Evolutionary conservation across 2,888 invertebrate species (phyloP).

Genomic region (Drosophila acutilabella): DNA sequence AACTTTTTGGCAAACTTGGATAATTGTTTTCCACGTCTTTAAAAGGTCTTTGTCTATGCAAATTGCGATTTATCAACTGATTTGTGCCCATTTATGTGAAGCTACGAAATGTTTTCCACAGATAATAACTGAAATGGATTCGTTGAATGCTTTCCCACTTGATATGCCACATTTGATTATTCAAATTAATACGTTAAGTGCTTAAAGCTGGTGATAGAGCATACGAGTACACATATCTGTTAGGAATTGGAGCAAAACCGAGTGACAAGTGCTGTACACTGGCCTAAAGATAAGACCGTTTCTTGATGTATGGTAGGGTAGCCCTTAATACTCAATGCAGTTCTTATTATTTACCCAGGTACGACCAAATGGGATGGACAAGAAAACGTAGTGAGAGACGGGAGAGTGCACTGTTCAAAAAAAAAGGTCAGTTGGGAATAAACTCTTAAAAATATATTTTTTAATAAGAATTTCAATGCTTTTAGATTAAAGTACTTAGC

Average conservation of each 20-base stretch:
- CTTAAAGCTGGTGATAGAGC: conserved; percentile 27
- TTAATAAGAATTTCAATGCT: too few relatives aligned
- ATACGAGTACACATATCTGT: conserved; percentile 39
- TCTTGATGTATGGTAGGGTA: neutral
- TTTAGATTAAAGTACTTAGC: too few relatives aligned
- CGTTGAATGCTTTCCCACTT: conserved; percentile 26
- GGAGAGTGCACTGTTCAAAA: neutral
- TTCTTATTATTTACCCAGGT: conserved; percentile 28
- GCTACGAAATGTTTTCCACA: neutral
- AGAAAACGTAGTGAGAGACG: neutral
- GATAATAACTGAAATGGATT: conserved; percentile 6
- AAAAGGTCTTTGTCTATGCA: neutral
- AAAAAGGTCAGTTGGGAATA: too few relatives aligned
- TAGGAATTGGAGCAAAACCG: conserved; percentile 71
- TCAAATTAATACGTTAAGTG: conserved; percentile 53
- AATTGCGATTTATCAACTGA: neutral
- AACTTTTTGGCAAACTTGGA: neutral
- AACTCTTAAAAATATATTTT: too few relatives aligned
- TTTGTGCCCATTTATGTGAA: neutral
- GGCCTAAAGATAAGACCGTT: conserved; percentile 31
- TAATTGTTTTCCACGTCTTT: neutral
- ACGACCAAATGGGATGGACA: conserved; percentile 6
- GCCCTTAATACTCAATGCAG: conserved; percentile 4
- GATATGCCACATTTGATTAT: conserved; percentile 34
- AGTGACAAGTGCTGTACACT: conserved; percentile 25